Conservation (phyloP, 2,888 invertebrate genomes). For the Drosophila trichaetosa region DNA sequence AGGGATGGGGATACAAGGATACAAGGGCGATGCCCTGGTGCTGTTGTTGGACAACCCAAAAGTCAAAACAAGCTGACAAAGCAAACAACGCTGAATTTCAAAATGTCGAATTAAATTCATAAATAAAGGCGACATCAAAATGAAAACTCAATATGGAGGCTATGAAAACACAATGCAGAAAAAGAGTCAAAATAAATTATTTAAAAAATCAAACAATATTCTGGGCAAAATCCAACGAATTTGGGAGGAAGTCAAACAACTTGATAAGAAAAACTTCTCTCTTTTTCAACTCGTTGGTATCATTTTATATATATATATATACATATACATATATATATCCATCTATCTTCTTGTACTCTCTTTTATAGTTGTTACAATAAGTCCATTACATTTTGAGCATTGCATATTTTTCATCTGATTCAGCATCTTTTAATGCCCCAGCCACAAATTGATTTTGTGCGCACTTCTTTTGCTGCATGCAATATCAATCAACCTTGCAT, state of each 20-base stretch:
- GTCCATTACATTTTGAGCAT: neutral
- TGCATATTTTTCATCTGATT: neutral
- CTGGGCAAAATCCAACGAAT: too few species aligned
- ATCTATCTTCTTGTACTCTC: neutral
- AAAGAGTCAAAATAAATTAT: neutral
- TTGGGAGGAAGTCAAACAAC: neutral
- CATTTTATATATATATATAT: neutral
- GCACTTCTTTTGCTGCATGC: neutral
- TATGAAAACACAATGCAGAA: neutral
- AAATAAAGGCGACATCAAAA: neutral
- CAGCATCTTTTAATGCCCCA: neutral
- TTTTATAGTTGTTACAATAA: neutral
- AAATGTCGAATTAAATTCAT: conserved; percentile 1
- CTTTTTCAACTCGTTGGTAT: neutral
- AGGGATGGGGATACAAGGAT: neutral
- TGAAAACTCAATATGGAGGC: neutral
- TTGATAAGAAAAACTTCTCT: neutral
- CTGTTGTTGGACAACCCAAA: conserved; percentile 23
- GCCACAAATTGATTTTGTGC: conserved; percentile 22
- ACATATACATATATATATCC: neutral
- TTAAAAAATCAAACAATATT: too few species aligned
- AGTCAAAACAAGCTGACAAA: conserved; percentile 37
- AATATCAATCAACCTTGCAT: conserved; percentile 9
- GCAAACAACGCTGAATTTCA: conserved; percentile 26
- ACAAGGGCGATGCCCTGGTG: neutral